Evolutionary conservation across 1,140 invertebrate species (phyloP), one percentile per base, ranked within the genome.

Genomic region (Temnothorax nylanderi): DNA sequence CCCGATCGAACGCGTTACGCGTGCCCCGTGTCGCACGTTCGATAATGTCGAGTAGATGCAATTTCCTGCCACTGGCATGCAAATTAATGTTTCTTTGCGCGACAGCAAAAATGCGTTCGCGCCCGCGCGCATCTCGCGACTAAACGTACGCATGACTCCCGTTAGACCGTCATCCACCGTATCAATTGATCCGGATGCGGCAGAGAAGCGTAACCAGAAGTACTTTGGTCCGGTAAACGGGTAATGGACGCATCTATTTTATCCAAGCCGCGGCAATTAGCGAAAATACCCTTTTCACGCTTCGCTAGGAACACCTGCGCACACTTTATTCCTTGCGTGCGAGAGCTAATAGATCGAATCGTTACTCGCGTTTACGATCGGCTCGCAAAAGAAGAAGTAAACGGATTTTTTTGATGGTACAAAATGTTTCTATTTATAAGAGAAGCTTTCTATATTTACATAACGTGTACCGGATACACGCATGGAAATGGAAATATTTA

Each of bases 51-150:
- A 69, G 32, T 60, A 37, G 54, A 74, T 60, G 54, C 80, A 84
- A 75, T 84, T 84, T 62, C 41, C 69, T 49, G 18, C 41, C 56
- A 75, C n/a, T 49, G 67, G 51, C 67, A n/a, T 60, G 69, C 44
- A 60, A 62, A 84, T 84, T 84, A 84, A 34, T 13, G 69, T 60
- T 75, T 84, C 80, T 84, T 84, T 75, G 54, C 54, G 67, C n/a
- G 21, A 3, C 51, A 2, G 51, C 16, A 47, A 75, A 75, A 84
- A 62, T 49, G 18, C n/a, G 32, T 8, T 32, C 21, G n/a, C 67
- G n/a, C 47, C 26, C 37, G 34, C 13, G 32, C 62, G 10, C 2
- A 32, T 71, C 64, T 69, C 49, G 21, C 37, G n/a, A 47, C 16
- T 13, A 13, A 47, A 16, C 18, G 58, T 26, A 18, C 8, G 18